Base-by-base conservation (phyloP, 1,140 invertebrate genomes). In the Lepidurus arcticus region DNA sequence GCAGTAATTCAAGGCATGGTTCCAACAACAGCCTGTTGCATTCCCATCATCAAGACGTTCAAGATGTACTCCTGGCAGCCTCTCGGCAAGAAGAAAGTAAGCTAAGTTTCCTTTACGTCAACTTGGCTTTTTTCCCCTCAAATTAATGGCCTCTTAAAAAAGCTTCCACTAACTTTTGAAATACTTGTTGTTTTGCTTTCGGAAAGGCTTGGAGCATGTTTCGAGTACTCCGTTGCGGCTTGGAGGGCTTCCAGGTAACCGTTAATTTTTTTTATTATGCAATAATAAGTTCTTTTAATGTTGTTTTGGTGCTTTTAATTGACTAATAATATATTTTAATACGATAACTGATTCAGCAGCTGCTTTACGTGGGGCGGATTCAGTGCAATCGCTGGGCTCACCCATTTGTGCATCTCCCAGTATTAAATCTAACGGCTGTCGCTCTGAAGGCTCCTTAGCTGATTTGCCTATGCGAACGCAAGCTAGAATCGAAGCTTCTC, bases 71-170 rank as follows among this genome's bases (percentile, higher is more conserved):
- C 16, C 1, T 65, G 53, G 53, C 53, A 65, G 53, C 53, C 21
- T 65, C 53, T 7, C 53, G 53, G 21, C 53, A 65, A 21, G 53
- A 65, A 65, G 53, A 65, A 65, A 65, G 53, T 65, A 65, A 65
- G 53, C 34, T 3, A 34, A 34, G 34, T 34, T 34, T 4, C 34
- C 3, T 34, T 34, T 34, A 4, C 34, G 34, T 34, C 34, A 34
- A 34, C 34, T 34, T 34, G 34, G 34, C 34, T 34, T 34, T 34
- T 34, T 34, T 34, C 3, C 34, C 34, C 4, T 34, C 34, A 34
- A 34, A 16, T n/a, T 65, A 65, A 16, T 65, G 8, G 53, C 53
- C 6, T 16, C 21, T 13, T 65, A n/a, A 65, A 65, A 65, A 7
- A 21, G 16, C 21, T 65, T 65, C 16, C 21, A 65, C 53, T 65